A percentile compares a stretch with the other conserved stretches of the same genome.
phyloP scores from a whole-genome alignment of 2,113 vertebrate genomes.

The Eudorcas thomsonii region DNA sequence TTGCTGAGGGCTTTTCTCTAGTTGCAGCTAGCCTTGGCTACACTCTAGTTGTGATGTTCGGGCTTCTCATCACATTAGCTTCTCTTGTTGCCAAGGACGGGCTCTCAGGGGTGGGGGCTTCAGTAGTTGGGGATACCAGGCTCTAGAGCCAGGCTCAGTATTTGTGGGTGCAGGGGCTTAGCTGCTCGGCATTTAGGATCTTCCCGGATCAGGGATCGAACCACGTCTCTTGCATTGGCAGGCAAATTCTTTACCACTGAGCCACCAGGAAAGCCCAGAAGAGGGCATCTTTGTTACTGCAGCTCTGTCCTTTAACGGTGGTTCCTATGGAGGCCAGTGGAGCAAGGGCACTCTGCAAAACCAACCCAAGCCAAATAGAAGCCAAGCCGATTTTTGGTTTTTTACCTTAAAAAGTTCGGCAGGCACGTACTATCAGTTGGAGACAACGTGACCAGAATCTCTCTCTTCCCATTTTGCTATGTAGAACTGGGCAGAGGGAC shows the following conservation, averaged over 20 bases:
- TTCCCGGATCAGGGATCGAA: background rate
- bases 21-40: background rate
- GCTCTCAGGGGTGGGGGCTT: background rate
- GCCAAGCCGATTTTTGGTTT: background rate
- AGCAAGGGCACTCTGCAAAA: background rate
- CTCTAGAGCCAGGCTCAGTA: background rate
- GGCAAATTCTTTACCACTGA: background rate
- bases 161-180: background rate
- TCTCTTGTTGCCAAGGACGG: background rate
- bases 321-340: background rate
- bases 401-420: background rate
- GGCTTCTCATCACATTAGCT: background rate
- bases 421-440: accelerated
- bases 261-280: background rate
- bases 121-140: background rate
- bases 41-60: background rate
- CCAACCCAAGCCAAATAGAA: background rate
- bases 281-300: background rate
- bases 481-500: background rate
- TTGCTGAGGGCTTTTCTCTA: background rate
- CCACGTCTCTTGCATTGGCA: background rate
- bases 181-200: background rate
- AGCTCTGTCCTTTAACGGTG: accelerated
- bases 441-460: accelerated
- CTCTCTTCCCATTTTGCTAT: background rate